A percentile compares a stretch with the other conserved stretches of the same genome.
These are phyloP conservation scores for Scyliorhinus canicula DNA, from an alignment of 2,797 vertebrate genomes.

Conservation along the genomic window DNA sequence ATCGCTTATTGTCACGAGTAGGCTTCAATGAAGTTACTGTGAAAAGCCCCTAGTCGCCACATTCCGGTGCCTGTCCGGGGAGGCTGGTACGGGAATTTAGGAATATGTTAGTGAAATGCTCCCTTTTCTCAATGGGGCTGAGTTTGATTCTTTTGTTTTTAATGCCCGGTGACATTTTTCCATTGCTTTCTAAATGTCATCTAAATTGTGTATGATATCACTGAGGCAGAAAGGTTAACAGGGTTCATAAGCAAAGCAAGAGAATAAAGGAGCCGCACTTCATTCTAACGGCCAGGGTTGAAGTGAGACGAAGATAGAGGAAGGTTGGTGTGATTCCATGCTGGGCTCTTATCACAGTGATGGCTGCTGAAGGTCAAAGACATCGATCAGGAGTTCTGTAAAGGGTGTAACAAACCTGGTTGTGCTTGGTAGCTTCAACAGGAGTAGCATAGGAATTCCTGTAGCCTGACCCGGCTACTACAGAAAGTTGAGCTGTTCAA, in stretches of 20 bases:
- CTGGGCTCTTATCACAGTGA: not conserved
- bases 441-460: constrained; percentile 89
- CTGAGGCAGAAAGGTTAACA: not conserved
- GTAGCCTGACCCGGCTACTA: constrained; percentile 52
- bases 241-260: not conserved
- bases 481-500: constrained; percentile 28
- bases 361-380: not conserved
- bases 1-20: no score
- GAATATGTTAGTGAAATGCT: no score
- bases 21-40: no score
- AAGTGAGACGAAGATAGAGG: not conserved
- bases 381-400: not conserved
- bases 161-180: not conserved
- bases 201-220: not conserved
- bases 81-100: no score
- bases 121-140: not conserved
- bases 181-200: not conserved
- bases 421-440: constrained; percentile 89
- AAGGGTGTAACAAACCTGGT: constrained; percentile 69
- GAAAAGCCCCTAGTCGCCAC: no score
- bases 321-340: not conserved
- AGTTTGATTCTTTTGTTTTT: no score
- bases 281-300: not conserved
- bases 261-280: not conserved
- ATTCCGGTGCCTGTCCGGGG: no score